Conservation (phyloP, 2,888 invertebrate genomes). For the Clanis bilineata region DNA sequence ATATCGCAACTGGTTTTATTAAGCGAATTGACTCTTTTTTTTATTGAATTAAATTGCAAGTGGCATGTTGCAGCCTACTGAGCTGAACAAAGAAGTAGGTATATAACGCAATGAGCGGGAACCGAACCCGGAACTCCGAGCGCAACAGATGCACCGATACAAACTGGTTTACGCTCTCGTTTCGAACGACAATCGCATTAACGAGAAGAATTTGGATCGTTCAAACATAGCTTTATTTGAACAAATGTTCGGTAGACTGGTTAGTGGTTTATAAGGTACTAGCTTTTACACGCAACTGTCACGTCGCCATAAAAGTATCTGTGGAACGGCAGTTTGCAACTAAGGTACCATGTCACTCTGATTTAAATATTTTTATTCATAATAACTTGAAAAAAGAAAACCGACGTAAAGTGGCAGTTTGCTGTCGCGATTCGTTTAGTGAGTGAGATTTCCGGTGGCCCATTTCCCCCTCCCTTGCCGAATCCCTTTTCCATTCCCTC, state of each 20-base stretch:
- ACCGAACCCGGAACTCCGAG: conserved; percentile 44
- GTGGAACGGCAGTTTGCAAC: too few species aligned
- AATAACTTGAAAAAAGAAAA: too few species aligned
- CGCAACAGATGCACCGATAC: conserved; percentile 35
- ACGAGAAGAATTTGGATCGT: conserved; percentile 4
- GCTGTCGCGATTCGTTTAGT: too few species aligned
- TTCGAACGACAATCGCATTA: conserved; percentile 5
- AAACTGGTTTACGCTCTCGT: conserved; percentile 40
- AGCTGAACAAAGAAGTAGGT: background rate
- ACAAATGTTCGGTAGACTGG: background rate
- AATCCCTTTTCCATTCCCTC: too few species aligned
- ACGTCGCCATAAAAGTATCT: background rate
- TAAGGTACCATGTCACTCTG: too few species aligned
- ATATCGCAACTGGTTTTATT: background rate
- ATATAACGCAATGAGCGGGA: conserved; percentile 15
- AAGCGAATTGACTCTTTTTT: background rate
- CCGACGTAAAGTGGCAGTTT: too few species aligned
- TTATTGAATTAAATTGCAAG: background rate
- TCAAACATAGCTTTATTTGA: background rate
- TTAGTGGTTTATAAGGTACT: too few species aligned
- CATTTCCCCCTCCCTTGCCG: too few species aligned
- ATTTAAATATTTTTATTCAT: too few species aligned
- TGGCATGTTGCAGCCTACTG: background rate
- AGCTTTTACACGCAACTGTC: background rate
- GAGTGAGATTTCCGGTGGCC: too few species aligned